Percentiles rank a stretch among this genome's conserved stretches.
These are phyloP conservation scores for Sisyra nigra DNA, from an alignment of 2,888 invertebrate species.

Conservation along the genomic window DNA sequence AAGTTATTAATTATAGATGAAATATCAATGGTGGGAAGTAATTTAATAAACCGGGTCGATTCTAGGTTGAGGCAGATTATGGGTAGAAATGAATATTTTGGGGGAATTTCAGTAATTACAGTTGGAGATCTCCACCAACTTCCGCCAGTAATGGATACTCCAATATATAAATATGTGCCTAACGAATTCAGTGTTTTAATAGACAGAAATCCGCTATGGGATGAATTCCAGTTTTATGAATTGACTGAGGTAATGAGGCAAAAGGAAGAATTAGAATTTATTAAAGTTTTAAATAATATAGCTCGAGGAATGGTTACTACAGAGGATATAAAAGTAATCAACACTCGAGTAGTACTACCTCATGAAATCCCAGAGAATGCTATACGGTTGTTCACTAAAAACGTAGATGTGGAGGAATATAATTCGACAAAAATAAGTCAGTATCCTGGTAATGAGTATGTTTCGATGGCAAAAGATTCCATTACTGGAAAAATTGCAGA, in stretches of 20 bases:
- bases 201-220: slow-evolving; percentile 12
- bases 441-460: not conserved
- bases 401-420: not conserved
- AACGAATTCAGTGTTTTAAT: slow-evolving; percentile 7
- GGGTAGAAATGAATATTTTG: slow-evolving; percentile 16
- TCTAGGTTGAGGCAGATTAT: slow-evolving; percentile 18
- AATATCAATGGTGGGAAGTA: too few relatives aligned
- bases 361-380: slow-evolving; percentile 3
- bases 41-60: slow-evolving; percentile 16
- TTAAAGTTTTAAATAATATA: slow-evolving; percentile 15
- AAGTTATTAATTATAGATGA: slow-evolving; percentile 19
- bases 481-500: not conserved
- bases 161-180: slow-evolving; percentile 13
- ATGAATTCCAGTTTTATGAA: slow-evolving; percentile 15
- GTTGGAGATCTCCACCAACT: slow-evolving; percentile 21
- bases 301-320: slow-evolving; percentile 14
- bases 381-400: not conserved
- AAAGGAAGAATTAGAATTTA: slow-evolving; percentile 16
- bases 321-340: slow-evolving; percentile 13
- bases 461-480: not conserved
- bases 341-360: slow-evolving; percentile 9
- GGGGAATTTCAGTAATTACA: slow-evolving; percentile 18
- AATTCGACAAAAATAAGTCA: not conserved
- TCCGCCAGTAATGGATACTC: slow-evolving; percentile 17
- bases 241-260: slow-evolving; percentile 19